These are phyloP conservation scores for Cygnus atratus DNA, from an alignment of 2,113 vertebrate species.

Conservation along the genomic window DNA sequence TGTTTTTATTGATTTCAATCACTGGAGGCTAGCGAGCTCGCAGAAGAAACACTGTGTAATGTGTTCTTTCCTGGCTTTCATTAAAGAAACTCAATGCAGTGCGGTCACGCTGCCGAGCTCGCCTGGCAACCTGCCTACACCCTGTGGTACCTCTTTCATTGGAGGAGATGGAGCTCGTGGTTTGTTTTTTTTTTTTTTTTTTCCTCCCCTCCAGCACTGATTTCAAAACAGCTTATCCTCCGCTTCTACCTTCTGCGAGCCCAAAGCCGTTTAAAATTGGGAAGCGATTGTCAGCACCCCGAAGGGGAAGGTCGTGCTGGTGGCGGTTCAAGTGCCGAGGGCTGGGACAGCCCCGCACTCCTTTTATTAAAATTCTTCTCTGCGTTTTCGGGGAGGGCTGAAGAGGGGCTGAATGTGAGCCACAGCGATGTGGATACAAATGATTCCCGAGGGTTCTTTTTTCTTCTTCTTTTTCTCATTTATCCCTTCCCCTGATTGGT, in stretches of 20 bases:
- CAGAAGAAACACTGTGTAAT: constrained; percentile 81
- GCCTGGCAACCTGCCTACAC: constrained; percentile 85
- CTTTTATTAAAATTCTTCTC: constrained; percentile 31
- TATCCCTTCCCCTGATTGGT: background rate
- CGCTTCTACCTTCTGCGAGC: background rate
- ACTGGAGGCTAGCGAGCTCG: constrained; percentile 76
- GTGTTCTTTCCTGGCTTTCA: constrained; percentile 88
- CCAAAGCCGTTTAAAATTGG: background rate
- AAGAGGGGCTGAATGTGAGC: background rate
- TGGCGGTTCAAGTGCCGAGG: background rate
- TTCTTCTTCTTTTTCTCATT: background rate
- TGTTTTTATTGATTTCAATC: constrained; percentile 81
- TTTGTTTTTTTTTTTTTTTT: background rate
- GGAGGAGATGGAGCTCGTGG: constrained; percentile 68
- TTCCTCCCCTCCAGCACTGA: constrained; percentile 21
- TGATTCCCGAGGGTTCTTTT: background rate
- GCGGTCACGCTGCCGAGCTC: constrained; percentile 83
- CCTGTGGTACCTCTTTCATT: constrained; percentile 79
- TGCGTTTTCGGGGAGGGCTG: background rate
- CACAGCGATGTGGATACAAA: constrained; percentile 17
- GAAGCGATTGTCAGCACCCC: background rate
- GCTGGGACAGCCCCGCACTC: background rate
- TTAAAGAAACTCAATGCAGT: constrained; percentile 85
- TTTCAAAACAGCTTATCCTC: constrained; percentile 44
- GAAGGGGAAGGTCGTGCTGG: background rate